Percentiles rank a stretch among this genome's conserved stretches.
phyloP scores from a whole-genome alignment of 2,113 vertebrate species.

The Phylloscopus whistleri region DNA sequence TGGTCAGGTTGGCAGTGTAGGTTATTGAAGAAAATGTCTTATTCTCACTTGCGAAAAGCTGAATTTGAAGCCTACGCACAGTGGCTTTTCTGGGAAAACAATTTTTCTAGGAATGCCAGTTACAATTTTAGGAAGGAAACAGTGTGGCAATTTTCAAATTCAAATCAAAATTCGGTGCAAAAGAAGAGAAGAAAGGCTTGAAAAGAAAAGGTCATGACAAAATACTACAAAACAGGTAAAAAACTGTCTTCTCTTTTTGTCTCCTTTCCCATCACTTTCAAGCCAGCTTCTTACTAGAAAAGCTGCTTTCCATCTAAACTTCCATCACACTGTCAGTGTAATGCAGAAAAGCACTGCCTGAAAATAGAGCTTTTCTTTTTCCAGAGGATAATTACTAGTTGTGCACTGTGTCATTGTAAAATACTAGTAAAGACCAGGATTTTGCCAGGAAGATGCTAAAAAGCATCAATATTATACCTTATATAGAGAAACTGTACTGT shows the following conservation, averaged over 20 bases:
- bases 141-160: constrained; percentile 34
- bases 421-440: background rate
- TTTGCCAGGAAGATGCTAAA: background rate
- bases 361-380: constrained; percentile 12
- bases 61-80: constrained; percentile 18
- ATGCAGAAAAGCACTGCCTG: constrained; percentile 1
- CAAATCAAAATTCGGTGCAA: background rate
- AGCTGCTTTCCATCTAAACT: constrained; percentile 7
- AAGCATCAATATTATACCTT: background rate
- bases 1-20: background rate
- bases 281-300: constrained; percentile 10
- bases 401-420: background rate
- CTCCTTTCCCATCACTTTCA: background rate
- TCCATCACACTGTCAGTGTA: background rate
- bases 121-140: constrained; percentile 54
- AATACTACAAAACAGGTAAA: constrained; percentile 7
- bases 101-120: constrained; percentile 50
- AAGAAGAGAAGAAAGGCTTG: background rate
- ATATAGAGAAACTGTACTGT: background rate
- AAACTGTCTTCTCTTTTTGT: background rate
- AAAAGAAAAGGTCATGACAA: constrained; percentile 27
- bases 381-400: background rate
- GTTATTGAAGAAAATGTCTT: constrained; percentile 35
- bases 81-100: constrained; percentile 52
- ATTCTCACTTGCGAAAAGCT: background rate